phyloP scores from a whole-genome alignment of 2,797 vertebrate genomes.

The Lepus oiostolus region DNA sequence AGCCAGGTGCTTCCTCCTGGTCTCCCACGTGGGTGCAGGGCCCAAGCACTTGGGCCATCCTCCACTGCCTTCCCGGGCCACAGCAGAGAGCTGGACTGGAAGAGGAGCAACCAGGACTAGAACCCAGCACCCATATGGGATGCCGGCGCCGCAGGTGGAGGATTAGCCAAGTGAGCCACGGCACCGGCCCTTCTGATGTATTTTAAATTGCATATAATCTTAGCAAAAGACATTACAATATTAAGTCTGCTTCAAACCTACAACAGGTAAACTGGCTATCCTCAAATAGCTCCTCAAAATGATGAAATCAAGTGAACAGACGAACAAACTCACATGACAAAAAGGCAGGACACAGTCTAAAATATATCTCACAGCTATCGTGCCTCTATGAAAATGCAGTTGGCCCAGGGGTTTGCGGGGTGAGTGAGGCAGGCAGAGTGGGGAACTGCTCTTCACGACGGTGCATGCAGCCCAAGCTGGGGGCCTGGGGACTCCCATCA shows the following conservation, averaged over 20 bases:
- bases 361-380: not conserved
- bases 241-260: slow-evolving; percentile 52
- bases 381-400: not conserved
- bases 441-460: not conserved
- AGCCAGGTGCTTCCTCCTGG: too few relatives aligned
- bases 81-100: too few relatives aligned
- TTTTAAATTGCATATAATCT: slow-evolving; percentile 49
- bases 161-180: too few relatives aligned
- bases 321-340: not conserved
- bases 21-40: too few relatives aligned
- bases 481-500: not conserved
- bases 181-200: not conserved
- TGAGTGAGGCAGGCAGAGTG: not conserved
- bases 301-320: slow-evolving; percentile 40
- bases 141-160: too few relatives aligned
- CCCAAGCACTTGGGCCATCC: too few relatives aligned
- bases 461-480: not conserved
- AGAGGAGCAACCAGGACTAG: too few relatives aligned
- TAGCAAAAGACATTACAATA: slow-evolving; percentile 15
- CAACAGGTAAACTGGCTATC: slow-evolving; percentile 60
- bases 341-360: not conserved
- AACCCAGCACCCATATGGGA: too few relatives aligned
- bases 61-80: too few relatives aligned
- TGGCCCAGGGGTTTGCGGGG: not conserved
- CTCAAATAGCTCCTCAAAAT: slow-evolving; percentile 41